Evolutionary conservation across 2,888 invertebrate species (phyloP).

Genomic region (Acanthosoma haemorrhoidale): DNA sequence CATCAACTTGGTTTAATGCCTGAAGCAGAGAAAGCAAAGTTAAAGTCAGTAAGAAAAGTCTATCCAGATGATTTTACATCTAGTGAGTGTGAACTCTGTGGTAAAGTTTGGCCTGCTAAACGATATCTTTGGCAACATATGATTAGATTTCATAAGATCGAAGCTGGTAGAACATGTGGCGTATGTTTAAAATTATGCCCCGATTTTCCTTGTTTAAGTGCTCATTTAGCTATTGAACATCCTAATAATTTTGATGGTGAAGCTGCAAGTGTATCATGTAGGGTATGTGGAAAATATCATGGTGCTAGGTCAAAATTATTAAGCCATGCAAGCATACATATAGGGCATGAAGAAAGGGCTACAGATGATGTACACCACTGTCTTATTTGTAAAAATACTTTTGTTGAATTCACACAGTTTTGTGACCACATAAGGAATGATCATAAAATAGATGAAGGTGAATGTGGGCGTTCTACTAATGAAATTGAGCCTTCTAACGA

Average conservation of each 20-base stretch:
- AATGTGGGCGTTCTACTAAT: neutral
- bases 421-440: conserved; percentile 30
- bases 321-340: conserved; percentile 55
- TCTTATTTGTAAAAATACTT: conserved; percentile 35
- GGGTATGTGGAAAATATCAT: conserved; percentile 53
- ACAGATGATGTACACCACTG: conserved; percentile 38
- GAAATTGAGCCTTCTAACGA: neutral
- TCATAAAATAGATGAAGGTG: conserved; percentile 31
- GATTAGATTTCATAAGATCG: conserved; percentile 53
- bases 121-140: conserved; percentile 59
- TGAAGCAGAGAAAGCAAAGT: conserved; percentile 25
- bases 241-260: conserved; percentile 50
- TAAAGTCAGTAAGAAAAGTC: conserved; percentile 41
- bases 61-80: conserved; percentile 46
- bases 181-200: conserved; percentile 55
- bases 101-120: conserved; percentile 57
- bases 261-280: conserved; percentile 55
- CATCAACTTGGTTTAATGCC: conserved; percentile 30
- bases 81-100: conserved; percentile 53
- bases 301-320: conserved; percentile 54
- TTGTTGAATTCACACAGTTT: conserved; percentile 29
- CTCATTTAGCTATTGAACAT: conserved; percentile 51
- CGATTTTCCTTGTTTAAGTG: conserved; percentile 50
- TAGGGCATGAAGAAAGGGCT: conserved; percentile 43
- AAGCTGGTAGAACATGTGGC: conserved; percentile 56